Base-by-base conservation (phyloP, 2,888 invertebrate species). In the Cetonia aurata region DNA sequence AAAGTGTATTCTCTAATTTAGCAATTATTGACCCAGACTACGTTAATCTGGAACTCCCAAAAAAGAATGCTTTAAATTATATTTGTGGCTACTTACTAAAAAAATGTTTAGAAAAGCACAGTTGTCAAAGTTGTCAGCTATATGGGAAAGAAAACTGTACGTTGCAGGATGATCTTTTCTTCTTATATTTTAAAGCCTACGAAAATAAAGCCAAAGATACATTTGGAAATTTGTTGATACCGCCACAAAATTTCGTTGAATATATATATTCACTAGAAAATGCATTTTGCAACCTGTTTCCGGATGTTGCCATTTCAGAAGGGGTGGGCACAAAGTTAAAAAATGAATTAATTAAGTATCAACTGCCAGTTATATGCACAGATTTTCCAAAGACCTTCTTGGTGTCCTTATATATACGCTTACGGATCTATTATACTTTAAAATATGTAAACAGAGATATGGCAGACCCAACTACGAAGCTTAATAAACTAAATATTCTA, bases 21-120 rank as follows among this genome's bases (percentile, higher is more conserved):
- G 1, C 44, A 10, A 44, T 6, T 1, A n/a, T 13, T 46, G 3
- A 13, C 12, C 42, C 17, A 31, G 44, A 62, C 8, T 62, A 62
- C 31, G 12, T n/a, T 17, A 62, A 48, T 19, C 17, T 46, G 12
- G 46, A 62, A 17, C n/a, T 62, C 9, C 46, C 62, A 25, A 25
- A 60, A 68, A 68, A 71, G n/a, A n/a, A 71, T 67, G 53, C 59
- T 46, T 53, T 71, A 9, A 41, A 59, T 6, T 72, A 60, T 50
- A 60, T 72, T 12, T 59, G 65, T 42, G 71, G 71, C 12, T 71
- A 71, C 57, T 66, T 69, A 57, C 57, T 55, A 57, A 71, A 55
- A 71, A 71, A 69, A 62, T 42, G 48, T 41, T 55, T 65, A 56
- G 44, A 65, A n/a, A 59, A 69, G 31, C 69, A 72, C 52, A 19